Base-by-base conservation (phyloP, 2,113 vertebrate species). In the Pyxicephalus adspersus region DNA sequence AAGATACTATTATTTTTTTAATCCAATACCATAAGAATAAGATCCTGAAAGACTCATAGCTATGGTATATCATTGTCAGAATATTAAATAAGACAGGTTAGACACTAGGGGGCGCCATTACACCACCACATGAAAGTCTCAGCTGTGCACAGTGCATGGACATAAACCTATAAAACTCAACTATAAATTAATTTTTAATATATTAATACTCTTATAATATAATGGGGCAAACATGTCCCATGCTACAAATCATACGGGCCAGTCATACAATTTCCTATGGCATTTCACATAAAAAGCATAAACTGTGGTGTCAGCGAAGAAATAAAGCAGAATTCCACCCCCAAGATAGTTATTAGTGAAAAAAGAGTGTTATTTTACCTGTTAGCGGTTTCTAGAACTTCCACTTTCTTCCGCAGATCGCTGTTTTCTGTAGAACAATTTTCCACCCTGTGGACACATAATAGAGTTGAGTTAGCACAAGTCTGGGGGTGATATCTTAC, bases 361-460 rank as follows among this genome's bases (percentile, higher is more conserved):
- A 34, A 45, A 4, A 22, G 4, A 20, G 29, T 34, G n/a, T 38
- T 8, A 67, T 83, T 91, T 87, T 87, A 97, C 98, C 97, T 96
- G 87, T 99, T 99, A 63, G 96, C 96, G 76, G 93, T 95, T 89
- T 99, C 98, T 80, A 99, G 92, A 63, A 94, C 96, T 84, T 99
- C 96, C 19, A 99, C 96, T 87, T 99, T 99, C 88, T 96, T 94
- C 85, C 96, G 95, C 57, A 99, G 92, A 84, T 99, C 97, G 60
- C 86, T 90, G 86, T 99, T 99, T 90, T 99, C 98, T 3, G 94
- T 97, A 74, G 97, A 98, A 87, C 98, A 98, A 19, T 91, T 97
- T 88, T 99, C 97, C 87, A 99, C 97, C 93, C 98, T 99, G 89
- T 64, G 51, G 58, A 4, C 28, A 78, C 77, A 74, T 80, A 19